Conservation (phyloP, 2,797 vertebrate genomes). For the Cetoscarus ocellatus region DNA sequence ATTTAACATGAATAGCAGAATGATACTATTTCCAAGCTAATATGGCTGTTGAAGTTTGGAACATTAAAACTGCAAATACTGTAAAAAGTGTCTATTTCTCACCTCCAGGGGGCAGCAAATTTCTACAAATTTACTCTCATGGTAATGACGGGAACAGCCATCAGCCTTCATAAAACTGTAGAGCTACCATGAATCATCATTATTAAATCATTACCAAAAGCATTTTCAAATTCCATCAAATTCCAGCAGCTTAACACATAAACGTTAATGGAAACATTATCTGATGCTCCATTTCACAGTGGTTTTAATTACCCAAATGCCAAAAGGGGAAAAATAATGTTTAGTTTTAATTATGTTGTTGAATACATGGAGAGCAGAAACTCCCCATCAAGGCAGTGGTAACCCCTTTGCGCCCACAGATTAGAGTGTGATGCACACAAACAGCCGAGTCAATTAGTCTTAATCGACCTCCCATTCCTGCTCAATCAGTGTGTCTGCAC, state of each 20-base stretch:
- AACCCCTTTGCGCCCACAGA: constrained; percentile 27
- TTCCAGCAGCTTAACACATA: constrained; percentile 18
- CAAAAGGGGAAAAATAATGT: constrained; percentile 7
- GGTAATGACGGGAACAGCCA: constrained; percentile 1
- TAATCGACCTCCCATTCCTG: constrained; percentile 51
- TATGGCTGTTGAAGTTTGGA: neutral
- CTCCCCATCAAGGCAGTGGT: constrained; percentile 6
- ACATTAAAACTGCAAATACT: neutral
- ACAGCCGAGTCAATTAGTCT: constrained; percentile 44
- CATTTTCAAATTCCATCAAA: constrained; percentile 8
- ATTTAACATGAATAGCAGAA: neutral
- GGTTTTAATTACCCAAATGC: constrained; percentile 11
- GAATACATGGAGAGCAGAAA: constrained; percentile 27
- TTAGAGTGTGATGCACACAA: constrained; percentile 44
- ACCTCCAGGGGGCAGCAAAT: constrained; percentile 74
- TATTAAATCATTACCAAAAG: constrained; percentile 1
- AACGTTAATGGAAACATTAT: constrained; percentile 6
- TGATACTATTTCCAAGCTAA: no score
- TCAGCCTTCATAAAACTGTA: constrained; percentile 18
- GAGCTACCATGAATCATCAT: constrained; percentile 36
- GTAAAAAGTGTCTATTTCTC: neutral
- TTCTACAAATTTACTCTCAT: constrained; percentile 24
- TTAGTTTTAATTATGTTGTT: constrained; percentile 25
- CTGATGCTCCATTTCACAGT: constrained; percentile 21
- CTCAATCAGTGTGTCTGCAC: constrained; percentile 56